Percentiles rank a stretch among this genome's conserved stretches.
phyloP scores from a whole-genome alignment of 2,888 invertebrate species.

The Eristalis intricaria region DNA sequence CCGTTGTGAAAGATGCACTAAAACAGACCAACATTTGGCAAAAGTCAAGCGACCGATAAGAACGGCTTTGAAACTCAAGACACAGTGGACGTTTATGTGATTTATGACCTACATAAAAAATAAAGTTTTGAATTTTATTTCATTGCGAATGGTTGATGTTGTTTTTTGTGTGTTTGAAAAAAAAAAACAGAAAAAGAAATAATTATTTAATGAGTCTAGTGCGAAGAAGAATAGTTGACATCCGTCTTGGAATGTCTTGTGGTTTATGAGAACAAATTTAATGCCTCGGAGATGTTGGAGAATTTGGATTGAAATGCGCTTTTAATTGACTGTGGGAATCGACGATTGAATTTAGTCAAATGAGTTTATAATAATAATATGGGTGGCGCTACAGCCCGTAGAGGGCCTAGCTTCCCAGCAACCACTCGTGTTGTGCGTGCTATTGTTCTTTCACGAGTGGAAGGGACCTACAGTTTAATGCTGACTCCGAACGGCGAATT shows the following conservation, averaged over 20 bases:
- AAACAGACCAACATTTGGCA: not conserved
- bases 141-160: not conserved
- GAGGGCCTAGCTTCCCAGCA: too few species aligned
- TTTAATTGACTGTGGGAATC: not conserved
- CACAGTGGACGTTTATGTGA: slow-evolving; percentile 1
- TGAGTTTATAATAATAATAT: too few species aligned
- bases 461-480: too few species aligned
- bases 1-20: slow-evolving; percentile 22
- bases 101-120: slow-evolving; percentile 9
- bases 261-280: not conserved
- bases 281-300: not conserved
- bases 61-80: slow-evolving; percentile 1
- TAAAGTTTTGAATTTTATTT: not conserved
- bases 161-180: not conserved
- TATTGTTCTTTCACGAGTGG: too few species aligned
- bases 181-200: not conserved
- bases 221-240: not conserved
- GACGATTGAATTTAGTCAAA: not conserved
- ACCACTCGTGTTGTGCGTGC: too few species aligned
- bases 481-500: too few species aligned
- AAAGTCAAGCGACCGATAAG: slow-evolving; percentile 29
- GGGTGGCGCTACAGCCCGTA: too few species aligned
- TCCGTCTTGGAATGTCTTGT: not conserved
- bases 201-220: not conserved
- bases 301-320: not conserved